Percentiles rank a stretch among this genome's conserved stretches.
Evolutionary conservation across 2,888 invertebrate species (phyloP).

Genomic region (Pharmacophagus antenor): DNA sequence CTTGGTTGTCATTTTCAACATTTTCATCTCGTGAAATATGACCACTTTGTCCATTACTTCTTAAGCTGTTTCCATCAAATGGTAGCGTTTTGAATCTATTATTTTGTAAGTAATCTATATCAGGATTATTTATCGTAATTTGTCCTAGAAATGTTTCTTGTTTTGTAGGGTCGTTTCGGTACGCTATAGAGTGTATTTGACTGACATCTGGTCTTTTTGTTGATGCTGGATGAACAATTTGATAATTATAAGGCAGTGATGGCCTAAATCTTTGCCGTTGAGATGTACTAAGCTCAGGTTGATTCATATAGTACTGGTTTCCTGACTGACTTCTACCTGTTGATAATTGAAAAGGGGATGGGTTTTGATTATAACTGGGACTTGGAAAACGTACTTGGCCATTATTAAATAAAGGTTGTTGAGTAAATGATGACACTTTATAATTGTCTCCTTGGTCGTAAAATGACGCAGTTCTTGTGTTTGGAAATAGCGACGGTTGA

Average conservation of each 20-base stretch:
- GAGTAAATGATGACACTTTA: constrained; percentile 56
- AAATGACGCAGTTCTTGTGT: constrained; percentile 61
- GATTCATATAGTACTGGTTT: constrained; percentile 70
- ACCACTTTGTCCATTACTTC: constrained; percentile 68
- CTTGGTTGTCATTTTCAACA: constrained; percentile 66
- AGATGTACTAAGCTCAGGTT: constrained; percentile 64
- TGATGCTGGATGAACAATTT: constrained; percentile 70
- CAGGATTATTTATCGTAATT: constrained; percentile 82
- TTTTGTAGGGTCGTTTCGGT: constrained; percentile 81
- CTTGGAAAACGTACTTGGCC: constrained; percentile 67
- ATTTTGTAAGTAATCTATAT: constrained; percentile 72
- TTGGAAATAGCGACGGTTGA: constrained; percentile 71
- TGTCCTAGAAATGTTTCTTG: constrained; percentile 83
- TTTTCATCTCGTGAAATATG: constrained; percentile 67
- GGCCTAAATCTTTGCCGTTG: constrained; percentile 69
- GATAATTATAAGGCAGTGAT: constrained; percentile 68
- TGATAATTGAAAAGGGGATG: constrained; percentile 73
- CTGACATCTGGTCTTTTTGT: constrained; percentile 80
- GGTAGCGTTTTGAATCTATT: constrained; percentile 71
- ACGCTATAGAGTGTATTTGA: constrained; percentile 79
- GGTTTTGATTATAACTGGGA: constrained; percentile 75
- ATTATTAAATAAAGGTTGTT: constrained; percentile 62
- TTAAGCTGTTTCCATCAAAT: constrained; percentile 74
- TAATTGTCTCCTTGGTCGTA: constrained; percentile 66
- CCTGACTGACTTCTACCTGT: constrained; percentile 74